Evolutionary conservation across 2,888 invertebrate genomes (phyloP).

Genomic region (Nasonia oneida): DNA sequence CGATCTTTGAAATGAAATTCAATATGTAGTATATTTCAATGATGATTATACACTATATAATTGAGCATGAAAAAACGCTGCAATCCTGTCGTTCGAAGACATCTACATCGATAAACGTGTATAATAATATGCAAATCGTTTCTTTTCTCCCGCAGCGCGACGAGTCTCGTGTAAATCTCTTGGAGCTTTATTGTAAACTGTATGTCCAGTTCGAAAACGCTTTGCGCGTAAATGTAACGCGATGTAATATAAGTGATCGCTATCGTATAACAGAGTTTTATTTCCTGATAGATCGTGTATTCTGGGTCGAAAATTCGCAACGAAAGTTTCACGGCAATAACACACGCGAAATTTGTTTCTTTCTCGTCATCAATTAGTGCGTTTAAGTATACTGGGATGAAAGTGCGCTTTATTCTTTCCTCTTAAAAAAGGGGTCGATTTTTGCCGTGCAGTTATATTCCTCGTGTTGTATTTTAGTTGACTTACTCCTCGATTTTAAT

Average conservation of each 20-base stretch:
- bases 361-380: background rate
- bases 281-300: background rate
- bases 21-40: background rate
- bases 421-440: constrained; percentile 37
- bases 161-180: background rate
- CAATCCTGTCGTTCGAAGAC: background rate
- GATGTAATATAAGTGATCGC: background rate
- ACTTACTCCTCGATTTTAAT: background rate
- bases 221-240: background rate
- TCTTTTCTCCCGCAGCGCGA: constrained; percentile 1
- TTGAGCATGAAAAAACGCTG: background rate
- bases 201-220: background rate
- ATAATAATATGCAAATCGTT: background rate
- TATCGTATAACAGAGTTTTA: background rate
- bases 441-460: constrained; percentile 28
- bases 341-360: background rate
- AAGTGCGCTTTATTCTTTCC: background rate
- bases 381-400: background rate
- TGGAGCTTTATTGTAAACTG: constrained; percentile 5
- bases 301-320: constrained; percentile 8
- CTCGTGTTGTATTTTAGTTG: background rate
- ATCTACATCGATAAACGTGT: background rate
- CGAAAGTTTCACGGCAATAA: background rate
- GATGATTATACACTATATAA: background rate
- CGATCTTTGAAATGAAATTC: background rate